These are phyloP conservation scores for Dinothrombium tinctorium DNA, from an alignment of 1,140 invertebrate genomes.

Conservation along the genomic window DNA sequence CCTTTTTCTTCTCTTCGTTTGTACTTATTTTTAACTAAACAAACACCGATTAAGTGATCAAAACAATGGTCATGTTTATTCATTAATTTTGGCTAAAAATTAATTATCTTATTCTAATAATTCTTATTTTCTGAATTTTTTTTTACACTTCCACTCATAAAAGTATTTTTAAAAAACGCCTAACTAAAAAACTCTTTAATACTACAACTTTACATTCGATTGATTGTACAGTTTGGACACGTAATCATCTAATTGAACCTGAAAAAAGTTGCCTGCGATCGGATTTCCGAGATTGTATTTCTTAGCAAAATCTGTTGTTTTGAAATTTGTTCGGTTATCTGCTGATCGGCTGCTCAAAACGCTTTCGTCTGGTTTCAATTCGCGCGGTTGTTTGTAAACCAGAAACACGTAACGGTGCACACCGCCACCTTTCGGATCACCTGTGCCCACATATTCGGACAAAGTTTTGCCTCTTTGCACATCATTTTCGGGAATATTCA, in stretches of 20 bases:
- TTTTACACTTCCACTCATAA: no score
- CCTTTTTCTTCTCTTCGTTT: no score
- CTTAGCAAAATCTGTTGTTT: conserved; percentile 47
- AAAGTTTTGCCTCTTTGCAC: conserved; percentile 43
- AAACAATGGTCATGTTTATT: no score
- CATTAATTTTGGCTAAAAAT: no score
- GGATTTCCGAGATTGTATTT: conserved; percentile 59
- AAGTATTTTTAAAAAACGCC: no score
- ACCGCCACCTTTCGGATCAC: conserved; percentile 23
- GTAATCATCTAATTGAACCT: conserved; percentile 71
- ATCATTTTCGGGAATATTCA: conserved; percentile 57
- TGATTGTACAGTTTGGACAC: conserved; percentile 38
- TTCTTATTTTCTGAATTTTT: no score
- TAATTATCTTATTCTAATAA: no score
- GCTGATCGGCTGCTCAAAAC: conserved; percentile 34
- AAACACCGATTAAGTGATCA: no score
- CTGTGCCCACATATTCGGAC: conserved; percentile 55
- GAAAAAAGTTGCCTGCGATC: conserved; percentile 66
- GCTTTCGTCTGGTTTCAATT: conserved; percentile 40
- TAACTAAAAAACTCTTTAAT: no score
- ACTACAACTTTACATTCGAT: no score
- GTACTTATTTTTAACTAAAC: no score
- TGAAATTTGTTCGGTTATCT: conserved; percentile 47
- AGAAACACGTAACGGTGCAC: conserved; percentile 75
- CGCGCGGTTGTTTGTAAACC: conserved; percentile 52